A percentile compares a stretch with the other conserved stretches of the same genome.
Conservation (phyloP, 2,113 vertebrate species). For the Passer montanus region DNA sequence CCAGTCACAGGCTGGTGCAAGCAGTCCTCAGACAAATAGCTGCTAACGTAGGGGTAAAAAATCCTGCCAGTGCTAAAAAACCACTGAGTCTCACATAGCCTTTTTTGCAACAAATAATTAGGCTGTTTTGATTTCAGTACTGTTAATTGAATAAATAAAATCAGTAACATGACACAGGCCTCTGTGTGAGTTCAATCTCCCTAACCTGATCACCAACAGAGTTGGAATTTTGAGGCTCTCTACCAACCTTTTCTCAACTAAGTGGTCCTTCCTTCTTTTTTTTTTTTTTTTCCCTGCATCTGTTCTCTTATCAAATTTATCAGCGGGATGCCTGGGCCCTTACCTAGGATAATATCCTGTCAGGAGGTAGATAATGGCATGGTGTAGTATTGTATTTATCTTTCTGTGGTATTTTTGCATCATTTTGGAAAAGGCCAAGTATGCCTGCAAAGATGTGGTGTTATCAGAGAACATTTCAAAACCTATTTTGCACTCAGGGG, state of each 20-base stretch:
- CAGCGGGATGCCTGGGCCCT: background rate
- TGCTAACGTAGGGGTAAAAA: background rate
- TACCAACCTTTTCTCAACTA: background rate
- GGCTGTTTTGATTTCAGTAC: background rate
- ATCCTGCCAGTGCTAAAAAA: background rate
- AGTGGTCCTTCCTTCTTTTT: background rate
- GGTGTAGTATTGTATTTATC: background rate
- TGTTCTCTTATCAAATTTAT: background rate
- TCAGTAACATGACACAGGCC: background rate
- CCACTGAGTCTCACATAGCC: rapidly evolving
- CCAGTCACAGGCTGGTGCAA: background rate
- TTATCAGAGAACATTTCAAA: background rate
- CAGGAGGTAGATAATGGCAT: background rate
- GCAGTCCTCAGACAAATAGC: background rate
- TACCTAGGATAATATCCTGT: background rate
- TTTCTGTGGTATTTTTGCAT: conserved; percentile 29
- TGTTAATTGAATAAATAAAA: background rate
- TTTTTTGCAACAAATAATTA: background rate
- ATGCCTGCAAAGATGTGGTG: background rate
- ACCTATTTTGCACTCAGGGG: background rate
- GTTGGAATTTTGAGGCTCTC: background rate
- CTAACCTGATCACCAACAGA: background rate
- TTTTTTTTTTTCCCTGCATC: background rate
- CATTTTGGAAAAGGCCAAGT: background rate
- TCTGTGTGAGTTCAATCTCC: background rate